Evolutionary conservation across 2,113 vertebrate genomes (phyloP).

Genomic region (Trematocara stigmaticum): DNA sequence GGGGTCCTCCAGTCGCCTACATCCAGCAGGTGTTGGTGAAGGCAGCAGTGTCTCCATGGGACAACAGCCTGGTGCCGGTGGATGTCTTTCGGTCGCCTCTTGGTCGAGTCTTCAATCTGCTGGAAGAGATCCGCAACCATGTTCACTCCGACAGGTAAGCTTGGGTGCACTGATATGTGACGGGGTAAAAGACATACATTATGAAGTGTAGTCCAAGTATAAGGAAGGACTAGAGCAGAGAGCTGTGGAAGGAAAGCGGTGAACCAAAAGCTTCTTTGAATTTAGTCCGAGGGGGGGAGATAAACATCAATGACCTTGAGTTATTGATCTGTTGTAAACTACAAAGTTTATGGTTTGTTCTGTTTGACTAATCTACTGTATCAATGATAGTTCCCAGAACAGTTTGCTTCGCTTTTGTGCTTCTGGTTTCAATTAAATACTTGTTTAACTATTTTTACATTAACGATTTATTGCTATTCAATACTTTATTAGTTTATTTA

Average conservation of each 20-base stretch:
- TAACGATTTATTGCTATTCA: rapidly evolving
- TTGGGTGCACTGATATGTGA: not conserved
- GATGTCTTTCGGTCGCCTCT: slow-evolving; percentile 91
- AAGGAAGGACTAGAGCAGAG: not conserved
- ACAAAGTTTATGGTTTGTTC: not conserved
- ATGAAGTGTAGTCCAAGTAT: not conserved
- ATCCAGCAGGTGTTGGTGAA: slow-evolving; percentile 97
- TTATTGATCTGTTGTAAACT: not conserved
- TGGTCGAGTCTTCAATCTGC: slow-evolving; percentile 84
- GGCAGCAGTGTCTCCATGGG: slow-evolving; percentile 92
- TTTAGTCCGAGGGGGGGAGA: rapidly evolving
- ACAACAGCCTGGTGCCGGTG: slow-evolving; percentile 86
- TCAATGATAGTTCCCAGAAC: not conserved
- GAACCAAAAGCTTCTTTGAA: not conserved
- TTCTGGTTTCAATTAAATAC: not conserved
- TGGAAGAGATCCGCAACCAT: slow-evolving; percentile 94
- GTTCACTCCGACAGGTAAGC: slow-evolving; percentile 84
- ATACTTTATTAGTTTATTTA: not conserved
- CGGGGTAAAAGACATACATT: rapidly evolving
- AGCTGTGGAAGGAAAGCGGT: not conserved
- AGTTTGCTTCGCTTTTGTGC: not conserved
- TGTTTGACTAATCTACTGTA: not conserved
- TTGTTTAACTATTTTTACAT: not conserved
- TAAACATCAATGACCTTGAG: not conserved
- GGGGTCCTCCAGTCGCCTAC: slow-evolving; percentile 89